These are phyloP conservation scores for Coelinius sp. DNA, from an alignment of 2,888 invertebrate species.

Conservation along the genomic window DNA sequence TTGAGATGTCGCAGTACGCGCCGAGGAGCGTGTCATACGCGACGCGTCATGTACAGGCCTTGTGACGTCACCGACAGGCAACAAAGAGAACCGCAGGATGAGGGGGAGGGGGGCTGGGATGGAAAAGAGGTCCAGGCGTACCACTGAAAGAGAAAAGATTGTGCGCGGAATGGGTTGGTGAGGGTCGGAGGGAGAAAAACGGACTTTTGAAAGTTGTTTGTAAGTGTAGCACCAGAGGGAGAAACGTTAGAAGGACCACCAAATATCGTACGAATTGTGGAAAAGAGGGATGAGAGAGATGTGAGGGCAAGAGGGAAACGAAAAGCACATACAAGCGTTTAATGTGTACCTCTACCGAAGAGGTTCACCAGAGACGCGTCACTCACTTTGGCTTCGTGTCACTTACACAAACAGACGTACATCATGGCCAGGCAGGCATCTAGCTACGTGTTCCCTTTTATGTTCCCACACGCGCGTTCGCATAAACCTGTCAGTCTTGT, in stretches of 20 bases:
- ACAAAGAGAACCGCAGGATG: constrained; percentile 45
- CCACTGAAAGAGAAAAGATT: neutral
- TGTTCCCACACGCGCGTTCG: constrained; percentile 67
- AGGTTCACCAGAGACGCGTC: constrained; percentile 61
- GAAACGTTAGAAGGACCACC: neutral
- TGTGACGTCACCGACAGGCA: constrained; percentile 57
- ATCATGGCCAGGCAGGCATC: constrained; percentile 65
- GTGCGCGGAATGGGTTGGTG: neutral
- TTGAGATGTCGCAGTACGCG: constrained; percentile 41
- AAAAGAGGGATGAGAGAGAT: constrained; percentile 13
- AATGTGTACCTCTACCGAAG: constrained; percentile 38
- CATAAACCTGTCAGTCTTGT: constrained; percentile 71
- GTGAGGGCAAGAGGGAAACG: constrained; percentile 12
- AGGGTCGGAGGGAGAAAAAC: constrained; percentile 18
- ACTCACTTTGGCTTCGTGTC: constrained; percentile 68
- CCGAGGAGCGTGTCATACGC: constrained; percentile 50
- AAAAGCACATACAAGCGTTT: constrained; percentile 16
- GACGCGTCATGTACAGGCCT: constrained; percentile 56
- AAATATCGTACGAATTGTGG: neutral
- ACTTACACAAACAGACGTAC: constrained; percentile 71
- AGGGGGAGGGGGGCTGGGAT: constrained; percentile 38
- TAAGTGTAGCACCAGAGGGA: constrained; percentile 5
- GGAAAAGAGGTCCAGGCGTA: constrained; percentile 39
- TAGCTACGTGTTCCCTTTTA: constrained; percentile 68
- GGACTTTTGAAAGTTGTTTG: constrained; percentile 21